Evolutionary conservation across 2,113 vertebrate species (phyloP).

Genomic region (Garra rufa): DNA sequence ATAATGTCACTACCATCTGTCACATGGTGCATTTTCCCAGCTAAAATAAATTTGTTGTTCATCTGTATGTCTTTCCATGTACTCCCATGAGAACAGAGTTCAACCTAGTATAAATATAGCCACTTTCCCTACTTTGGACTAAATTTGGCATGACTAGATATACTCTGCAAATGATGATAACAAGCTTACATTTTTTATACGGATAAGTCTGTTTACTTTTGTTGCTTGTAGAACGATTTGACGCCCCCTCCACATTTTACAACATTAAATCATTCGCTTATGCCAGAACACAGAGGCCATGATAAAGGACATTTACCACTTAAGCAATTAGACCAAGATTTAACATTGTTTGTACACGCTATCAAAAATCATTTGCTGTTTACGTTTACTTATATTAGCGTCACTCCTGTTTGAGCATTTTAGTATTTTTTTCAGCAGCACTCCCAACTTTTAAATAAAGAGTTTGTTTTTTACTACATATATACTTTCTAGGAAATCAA

Average conservation of each 20-base stretch:
- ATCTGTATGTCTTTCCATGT: constrained; percentile 19
- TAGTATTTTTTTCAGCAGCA: neutral
- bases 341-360: neutral
- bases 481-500: too few relatives aligned
- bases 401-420: neutral
- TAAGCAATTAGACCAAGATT: neutral
- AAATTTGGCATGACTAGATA: constrained; percentile 12
- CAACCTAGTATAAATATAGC: constrained; percentile 38
- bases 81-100: constrained; percentile 52
- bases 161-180: neutral
- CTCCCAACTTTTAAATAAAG: too few relatives aligned
- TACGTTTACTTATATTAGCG: neutral
- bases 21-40: constrained; percentile 37
- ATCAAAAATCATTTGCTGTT: neutral
- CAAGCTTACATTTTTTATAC: neutral
- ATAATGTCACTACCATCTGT: constrained; percentile 27
- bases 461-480: too few relatives aligned
- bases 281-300: neutral
- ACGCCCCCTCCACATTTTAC: neutral
- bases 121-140: constrained; percentile 24
- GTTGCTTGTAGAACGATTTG: neutral
- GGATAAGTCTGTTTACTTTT: neutral
- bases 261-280: neutral
- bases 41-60: constrained; percentile 36
- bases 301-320: neutral